phyloP scores from a whole-genome alignment of 2,888 invertebrate species.

The Napeogenes inachia region DNA sequence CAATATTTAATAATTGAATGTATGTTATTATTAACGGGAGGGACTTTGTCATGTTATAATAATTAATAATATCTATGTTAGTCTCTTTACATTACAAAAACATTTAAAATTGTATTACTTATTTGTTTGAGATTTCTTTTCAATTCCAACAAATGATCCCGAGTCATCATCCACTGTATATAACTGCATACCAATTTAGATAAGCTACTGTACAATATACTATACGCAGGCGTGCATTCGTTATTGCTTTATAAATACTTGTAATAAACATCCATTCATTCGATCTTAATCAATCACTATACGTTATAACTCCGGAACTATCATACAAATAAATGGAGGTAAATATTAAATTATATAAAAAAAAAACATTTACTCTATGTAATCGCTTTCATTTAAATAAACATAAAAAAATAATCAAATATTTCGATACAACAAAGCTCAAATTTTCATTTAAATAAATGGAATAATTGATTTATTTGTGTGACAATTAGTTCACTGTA shows the following conservation, averaged over 20 bases:
- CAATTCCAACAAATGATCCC: conserved; percentile 9
- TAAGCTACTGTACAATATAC: conserved; percentile 39
- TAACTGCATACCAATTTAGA: conserved; percentile 29
- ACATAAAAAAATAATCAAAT: conserved; percentile 72
- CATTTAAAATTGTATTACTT: conserved; percentile 4
- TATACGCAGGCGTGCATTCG: conserved; percentile 45
- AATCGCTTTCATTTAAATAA: conserved; percentile 67
- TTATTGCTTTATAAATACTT: conserved; percentile 44
- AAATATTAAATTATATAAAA: conserved; percentile 61
- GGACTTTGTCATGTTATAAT: too few relatives aligned
- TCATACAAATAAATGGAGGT: conserved; percentile 65
- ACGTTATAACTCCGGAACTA: conserved; percentile 49
- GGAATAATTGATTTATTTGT: conserved; percentile 71
- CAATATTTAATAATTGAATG: too few relatives aligned
- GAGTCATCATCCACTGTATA: conserved; percentile 31
- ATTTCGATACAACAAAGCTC: conserved; percentile 70
- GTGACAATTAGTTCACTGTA: conserved; percentile 45
- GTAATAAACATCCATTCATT: conserved; percentile 30
- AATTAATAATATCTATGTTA: too few relatives aligned
- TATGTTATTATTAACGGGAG: too few relatives aligned
- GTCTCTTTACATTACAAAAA: too few relatives aligned
- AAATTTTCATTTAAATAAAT: conserved; percentile 62
- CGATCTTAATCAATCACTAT: conserved; percentile 44
- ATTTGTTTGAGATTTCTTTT: too few relatives aligned
- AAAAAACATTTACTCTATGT: conserved; percentile 67